Conservation (phyloP, 2,797 vertebrate species). For the Sebastes cheni region DNA sequence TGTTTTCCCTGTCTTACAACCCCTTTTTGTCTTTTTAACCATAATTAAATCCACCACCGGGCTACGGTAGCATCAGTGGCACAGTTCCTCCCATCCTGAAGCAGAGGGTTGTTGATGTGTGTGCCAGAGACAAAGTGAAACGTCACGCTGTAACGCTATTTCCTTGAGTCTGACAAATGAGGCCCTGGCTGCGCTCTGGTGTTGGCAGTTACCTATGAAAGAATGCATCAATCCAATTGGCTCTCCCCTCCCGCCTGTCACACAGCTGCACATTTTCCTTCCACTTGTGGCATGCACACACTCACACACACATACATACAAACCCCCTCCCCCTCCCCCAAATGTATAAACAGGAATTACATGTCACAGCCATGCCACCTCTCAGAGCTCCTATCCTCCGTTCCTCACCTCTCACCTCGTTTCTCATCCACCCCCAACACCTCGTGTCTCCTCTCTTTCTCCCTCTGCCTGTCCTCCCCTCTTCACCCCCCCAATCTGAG, state of each 20-base stretch:
- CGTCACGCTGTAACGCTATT: constrained; percentile 65
- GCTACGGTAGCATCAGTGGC: constrained; percentile 7
- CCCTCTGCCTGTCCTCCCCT: constrained; percentile 33
- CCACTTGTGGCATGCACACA: constrained; percentile 12
- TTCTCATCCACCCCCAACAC: constrained; percentile 57
- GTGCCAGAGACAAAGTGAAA: constrained; percentile 63
- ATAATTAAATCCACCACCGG: constrained; percentile 26
- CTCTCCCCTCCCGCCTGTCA: constrained; percentile 59
- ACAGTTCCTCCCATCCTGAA: constrained; percentile 15
- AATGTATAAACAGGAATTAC: constrained; percentile 55
- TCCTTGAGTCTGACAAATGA: constrained; percentile 78
- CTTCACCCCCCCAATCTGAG: constrained; percentile 45
- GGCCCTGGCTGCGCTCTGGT: constrained; percentile 64
- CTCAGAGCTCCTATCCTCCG: constrained; percentile 30
- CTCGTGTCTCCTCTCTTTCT: constrained; percentile 44
- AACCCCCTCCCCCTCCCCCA: neutral
- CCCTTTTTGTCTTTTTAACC: constrained; percentile 17
- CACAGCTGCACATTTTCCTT: constrained; percentile 30
- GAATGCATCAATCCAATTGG: constrained; percentile 77
- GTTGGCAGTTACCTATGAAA: constrained; percentile 73
- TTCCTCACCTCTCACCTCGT: constrained; percentile 43
- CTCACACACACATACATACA: constrained; percentile 4
- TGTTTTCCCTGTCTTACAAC: neutral
- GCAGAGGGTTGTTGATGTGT: constrained; percentile 21
- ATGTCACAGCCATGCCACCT: constrained; percentile 45